These are phyloP conservation scores for Echinops telfairi DNA, from an alignment of 2,113 vertebrate genomes.

Conservation along the genomic window DNA sequence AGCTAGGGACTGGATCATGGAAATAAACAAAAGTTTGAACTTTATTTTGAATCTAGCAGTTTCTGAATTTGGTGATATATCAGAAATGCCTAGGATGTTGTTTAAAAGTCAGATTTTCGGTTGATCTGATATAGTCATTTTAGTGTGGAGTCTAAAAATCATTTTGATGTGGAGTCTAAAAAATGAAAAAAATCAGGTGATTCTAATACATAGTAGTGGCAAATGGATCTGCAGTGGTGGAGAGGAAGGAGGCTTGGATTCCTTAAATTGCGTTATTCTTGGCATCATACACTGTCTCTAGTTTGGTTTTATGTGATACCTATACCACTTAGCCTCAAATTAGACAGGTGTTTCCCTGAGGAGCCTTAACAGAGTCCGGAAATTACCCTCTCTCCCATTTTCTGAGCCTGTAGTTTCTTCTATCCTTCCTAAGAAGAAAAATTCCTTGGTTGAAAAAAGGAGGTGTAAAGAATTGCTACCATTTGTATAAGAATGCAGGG, in stretches of 20 bases:
- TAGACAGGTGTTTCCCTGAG: constrained; percentile 38
- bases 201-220: neutral
- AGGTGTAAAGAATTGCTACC: neutral
- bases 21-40: neutral
- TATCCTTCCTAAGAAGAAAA: constrained; percentile 28
- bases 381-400: constrained; percentile 45
- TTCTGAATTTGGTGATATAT: constrained; percentile 44
- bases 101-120: neutral
- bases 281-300: neutral
- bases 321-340: constrained; percentile 51
- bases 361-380: constrained; percentile 30
- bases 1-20: neutral
- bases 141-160: neutral
- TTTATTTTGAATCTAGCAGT: neutral
- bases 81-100: neutral
- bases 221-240: neutral
- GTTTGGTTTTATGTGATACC: constrained; percentile 29
- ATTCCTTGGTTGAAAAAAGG: neutral
- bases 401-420: constrained; percentile 33
- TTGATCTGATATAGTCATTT: neutral
- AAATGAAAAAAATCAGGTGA: neutral
- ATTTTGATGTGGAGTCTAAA: constrained; percentile 7
- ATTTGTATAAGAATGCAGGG: neutral
- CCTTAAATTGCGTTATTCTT: constrained; percentile 46
- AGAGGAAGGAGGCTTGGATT: neutral